Evolutionary conservation across 2,888 invertebrate species (phyloP).

Genomic region (Drosophila fungiperda): DNA sequence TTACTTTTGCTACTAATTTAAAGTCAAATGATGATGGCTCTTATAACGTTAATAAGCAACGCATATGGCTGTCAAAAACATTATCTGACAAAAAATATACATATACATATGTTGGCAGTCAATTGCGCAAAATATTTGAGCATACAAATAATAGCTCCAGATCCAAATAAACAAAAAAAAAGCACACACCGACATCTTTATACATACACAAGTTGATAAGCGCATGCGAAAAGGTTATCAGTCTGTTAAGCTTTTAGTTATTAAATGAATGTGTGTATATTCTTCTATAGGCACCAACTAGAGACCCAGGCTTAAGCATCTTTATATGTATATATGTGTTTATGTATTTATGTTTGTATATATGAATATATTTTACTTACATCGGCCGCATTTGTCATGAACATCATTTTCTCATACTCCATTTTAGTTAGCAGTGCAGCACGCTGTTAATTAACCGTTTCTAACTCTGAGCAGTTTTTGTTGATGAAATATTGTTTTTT

Average conservation of each 20-base stretch:
- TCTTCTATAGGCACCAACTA: constrained; percentile 25
- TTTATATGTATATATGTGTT: neutral
- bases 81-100: constrained; percentile 37
- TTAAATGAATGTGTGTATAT: constrained; percentile 11
- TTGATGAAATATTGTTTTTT: constrained; percentile 29
- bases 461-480: constrained; percentile 3
- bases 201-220: constrained; percentile 42
- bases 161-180: constrained; percentile 12
- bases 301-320: neutral
- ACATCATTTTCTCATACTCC: constrained; percentile 81
- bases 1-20: constrained; percentile 61
- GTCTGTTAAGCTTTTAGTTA: constrained; percentile 33
- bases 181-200: constrained; percentile 1
- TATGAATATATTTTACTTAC: constrained; percentile 49
- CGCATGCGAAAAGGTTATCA: constrained; percentile 50
- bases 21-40: constrained; percentile 48
- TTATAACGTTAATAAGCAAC: constrained; percentile 51
- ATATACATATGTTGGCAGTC: constrained; percentile 38
- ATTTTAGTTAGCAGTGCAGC: constrained; percentile 48
- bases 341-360: neutral
- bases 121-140: constrained; percentile 62
- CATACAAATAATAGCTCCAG: constrained; percentile 32
- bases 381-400: constrained; percentile 63
- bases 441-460: constrained; percentile 9
- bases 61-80: constrained; percentile 49